Evolutionary conservation across 2,113 vertebrate species (phyloP), one percentile per base, ranked within the genome.

Genomic region (Oreochromis niloticus): DNA sequence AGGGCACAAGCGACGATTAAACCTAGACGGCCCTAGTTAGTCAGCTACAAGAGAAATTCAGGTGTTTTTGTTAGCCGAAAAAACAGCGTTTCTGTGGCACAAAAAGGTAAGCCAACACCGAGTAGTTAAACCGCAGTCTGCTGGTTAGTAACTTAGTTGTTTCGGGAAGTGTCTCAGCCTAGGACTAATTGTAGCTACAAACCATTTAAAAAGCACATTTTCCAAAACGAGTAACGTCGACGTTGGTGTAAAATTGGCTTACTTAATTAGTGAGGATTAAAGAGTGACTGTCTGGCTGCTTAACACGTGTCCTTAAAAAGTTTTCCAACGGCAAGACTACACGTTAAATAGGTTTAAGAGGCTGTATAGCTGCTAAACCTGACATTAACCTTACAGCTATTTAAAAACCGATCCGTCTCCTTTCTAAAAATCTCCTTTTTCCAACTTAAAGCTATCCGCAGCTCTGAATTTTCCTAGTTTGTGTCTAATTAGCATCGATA

Each of bases 21-120:
- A 83, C 78, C 88, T 93, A 92, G 89, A 91, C 89, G 92, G 88
- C 91, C 93, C 92, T 91, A 93, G 92, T 89, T 84, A 59, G 83
- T 59, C 39, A 57, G 24, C 19, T n/a, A 6, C 46, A 2, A 68
- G 9, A 50, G 46, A 14, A 52, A 57, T 5, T 2, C 7, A 32
- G 19, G 55, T 66, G 12, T 24, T 52, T 59, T 17, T 10, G 22
- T 43, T 16, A 4, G 30, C 17, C 6, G 1, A 9, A 34, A 24
- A 48, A 78, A 3, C 73, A 22, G 10, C 71, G 24, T 75, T 89
- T 81, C 46, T 89, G 55, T 9, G 19, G 54, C 75, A 63, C 48
- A 4, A 34, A 24, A 73, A 78, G 93, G 93, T 95, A 50, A 90
- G 92, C 81, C 11, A 14, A 83, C 19, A 22, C 57, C 1, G 19